Percentiles rank a stretch among this genome's conserved stretches.
These are phyloP conservation scores for Hippocampus barbouri DNA, from an alignment of 2,113 vertebrate genomes.

Conservation along the genomic window DNA sequence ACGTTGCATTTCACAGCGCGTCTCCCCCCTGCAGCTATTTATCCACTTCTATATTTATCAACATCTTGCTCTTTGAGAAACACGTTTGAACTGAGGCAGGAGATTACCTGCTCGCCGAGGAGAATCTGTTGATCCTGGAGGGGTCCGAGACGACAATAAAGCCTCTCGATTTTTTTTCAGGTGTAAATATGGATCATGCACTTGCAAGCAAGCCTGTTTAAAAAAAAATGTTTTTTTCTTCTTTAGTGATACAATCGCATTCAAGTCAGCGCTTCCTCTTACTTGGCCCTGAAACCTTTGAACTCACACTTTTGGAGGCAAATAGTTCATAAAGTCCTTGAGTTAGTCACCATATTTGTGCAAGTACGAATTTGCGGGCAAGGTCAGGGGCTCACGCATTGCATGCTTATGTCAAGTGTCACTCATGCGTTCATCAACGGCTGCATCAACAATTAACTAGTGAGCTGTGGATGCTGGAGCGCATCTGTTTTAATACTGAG, in stretches of 20 bases:
- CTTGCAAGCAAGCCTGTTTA: slow-evolving; percentile 31
- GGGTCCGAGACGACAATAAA: slow-evolving; percentile 20
- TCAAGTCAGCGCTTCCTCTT: slow-evolving; percentile 37
- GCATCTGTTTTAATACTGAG: slow-evolving; percentile 11
- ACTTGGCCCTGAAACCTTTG: slow-evolving; percentile 38
- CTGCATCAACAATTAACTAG: neutral
- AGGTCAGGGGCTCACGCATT: slow-evolving; percentile 3
- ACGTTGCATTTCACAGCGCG: slow-evolving; percentile 33
- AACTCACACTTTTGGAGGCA: too few relatives aligned
- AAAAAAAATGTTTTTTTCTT: too few relatives aligned
- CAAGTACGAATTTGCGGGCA: too few relatives aligned
- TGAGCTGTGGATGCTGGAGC: neutral
- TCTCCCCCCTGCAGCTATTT: slow-evolving; percentile 47
- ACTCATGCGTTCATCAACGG: slow-evolving; percentile 1
- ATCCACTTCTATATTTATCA: slow-evolving; percentile 60
- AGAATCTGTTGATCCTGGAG: slow-evolving; percentile 7
- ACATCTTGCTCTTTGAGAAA: slow-evolving; percentile 40
- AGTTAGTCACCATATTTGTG: too few relatives aligned
- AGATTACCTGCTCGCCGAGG: slow-evolving; percentile 36
- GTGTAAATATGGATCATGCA: slow-evolving; percentile 34
- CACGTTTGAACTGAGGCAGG: slow-evolving; percentile 20
- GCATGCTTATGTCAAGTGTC: slow-evolving; percentile 7
- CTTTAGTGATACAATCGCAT: slow-evolving; percentile 49
- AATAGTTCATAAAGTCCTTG: too few relatives aligned
- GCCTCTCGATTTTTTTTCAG: neutral